A percentile compares a stretch with the other conserved stretches of the same genome.
Conservation (phyloP, 2,888 invertebrate species). For the Drepana falcataria region DNA sequence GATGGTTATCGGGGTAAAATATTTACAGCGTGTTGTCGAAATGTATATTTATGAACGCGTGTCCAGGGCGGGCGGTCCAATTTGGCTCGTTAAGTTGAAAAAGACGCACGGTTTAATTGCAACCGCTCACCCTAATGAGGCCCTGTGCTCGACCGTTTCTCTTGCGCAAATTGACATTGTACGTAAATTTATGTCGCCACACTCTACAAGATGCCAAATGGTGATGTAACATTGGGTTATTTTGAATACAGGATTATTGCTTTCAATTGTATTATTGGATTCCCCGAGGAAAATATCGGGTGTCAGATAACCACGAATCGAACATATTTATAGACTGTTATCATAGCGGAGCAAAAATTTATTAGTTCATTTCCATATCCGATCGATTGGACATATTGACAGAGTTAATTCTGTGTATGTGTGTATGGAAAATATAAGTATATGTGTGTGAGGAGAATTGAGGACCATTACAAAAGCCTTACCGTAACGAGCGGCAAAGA, state of each 20-base stretch:
- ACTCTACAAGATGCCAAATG: slow-evolving; percentile 43
- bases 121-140: slow-evolving; percentile 73
- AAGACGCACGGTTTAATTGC: slow-evolving; percentile 76
- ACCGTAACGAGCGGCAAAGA: no score
- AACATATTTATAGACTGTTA: no score
- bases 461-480: no score
- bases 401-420: no score
- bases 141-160: slow-evolving; percentile 57
- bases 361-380: no score
- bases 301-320: no score
- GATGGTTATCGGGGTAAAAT: slow-evolving; percentile 36
- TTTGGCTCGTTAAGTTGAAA: slow-evolving; percentile 75
- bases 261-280: background rate
- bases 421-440: no score
- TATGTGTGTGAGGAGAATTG: no score
- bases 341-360: no score
- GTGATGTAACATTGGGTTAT: slow-evolving; percentile 21
- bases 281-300: background rate
- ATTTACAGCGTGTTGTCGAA: slow-evolving; percentile 42
- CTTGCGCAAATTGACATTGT: slow-evolving; percentile 71
- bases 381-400: no score
- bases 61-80: slow-evolving; percentile 65
- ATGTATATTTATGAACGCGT: slow-evolving; percentile 56
- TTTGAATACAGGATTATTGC: slow-evolving; percentile 12
- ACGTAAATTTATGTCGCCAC: slow-evolving; percentile 65